phyloP scores from a whole-genome alignment of 2,113 vertebrate species.

The Trinectes maculatus region DNA sequence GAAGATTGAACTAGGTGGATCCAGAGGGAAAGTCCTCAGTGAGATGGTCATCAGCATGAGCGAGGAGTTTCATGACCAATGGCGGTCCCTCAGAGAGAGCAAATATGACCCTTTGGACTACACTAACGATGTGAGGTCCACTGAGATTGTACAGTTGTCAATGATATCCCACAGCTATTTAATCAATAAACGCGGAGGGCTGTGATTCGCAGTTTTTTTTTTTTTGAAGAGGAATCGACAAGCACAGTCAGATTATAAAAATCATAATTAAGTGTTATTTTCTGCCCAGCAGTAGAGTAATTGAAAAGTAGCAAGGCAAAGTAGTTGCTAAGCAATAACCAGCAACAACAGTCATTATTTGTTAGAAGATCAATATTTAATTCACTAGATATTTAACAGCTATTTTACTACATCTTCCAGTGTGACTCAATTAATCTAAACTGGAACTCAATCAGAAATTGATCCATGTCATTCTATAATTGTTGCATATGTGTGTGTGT shows the following conservation, averaged over 20 bases:
- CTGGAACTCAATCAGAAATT: constrained; percentile 54
- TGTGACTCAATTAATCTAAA: constrained; percentile 37
- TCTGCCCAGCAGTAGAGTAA: constrained; percentile 55
- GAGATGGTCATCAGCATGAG: constrained; percentile 77
- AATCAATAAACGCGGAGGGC: constrained; percentile 16
- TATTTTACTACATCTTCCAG: constrained; percentile 42
- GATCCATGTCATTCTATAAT: constrained; percentile 31
- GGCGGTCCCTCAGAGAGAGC: constrained; percentile 80
- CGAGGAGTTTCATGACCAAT: constrained; percentile 79
- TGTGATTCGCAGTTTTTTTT: constrained; percentile 31
- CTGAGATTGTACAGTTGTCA: constrained; percentile 9
- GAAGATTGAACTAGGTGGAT: constrained; percentile 75
- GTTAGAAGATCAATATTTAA: constrained; percentile 62
- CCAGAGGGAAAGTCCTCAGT: constrained; percentile 75
- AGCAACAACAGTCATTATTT: constrained; percentile 39
- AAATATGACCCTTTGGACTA: constrained; percentile 82
- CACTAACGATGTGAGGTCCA: constrained; percentile 63
- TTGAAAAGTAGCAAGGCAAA: constrained; percentile 56
- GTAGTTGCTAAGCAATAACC: constrained; percentile 63
- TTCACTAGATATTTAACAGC: constrained; percentile 51
- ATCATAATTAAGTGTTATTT: constrained; percentile 58
- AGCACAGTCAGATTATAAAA: constrained; percentile 42
- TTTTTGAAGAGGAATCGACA: constrained; percentile 31
- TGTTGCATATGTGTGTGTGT: constrained; percentile 13
- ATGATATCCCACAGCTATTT: constrained; percentile 38